Conservation (phyloP, 2,113 vertebrate species). For the Myrmecophaga tridactyla region DNA sequence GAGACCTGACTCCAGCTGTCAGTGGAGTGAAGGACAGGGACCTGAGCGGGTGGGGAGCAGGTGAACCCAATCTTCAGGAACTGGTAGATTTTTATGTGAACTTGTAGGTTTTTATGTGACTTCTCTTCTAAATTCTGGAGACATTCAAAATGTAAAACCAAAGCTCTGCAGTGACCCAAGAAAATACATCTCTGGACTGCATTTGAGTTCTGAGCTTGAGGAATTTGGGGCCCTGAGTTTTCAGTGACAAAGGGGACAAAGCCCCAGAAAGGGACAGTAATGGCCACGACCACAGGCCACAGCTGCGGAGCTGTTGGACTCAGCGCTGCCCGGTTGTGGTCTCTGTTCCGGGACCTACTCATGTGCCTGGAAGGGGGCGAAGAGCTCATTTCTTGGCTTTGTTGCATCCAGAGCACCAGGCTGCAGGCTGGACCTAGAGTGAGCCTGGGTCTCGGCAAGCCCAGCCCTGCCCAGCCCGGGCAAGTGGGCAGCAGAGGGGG, state of each 20-base stretch:
- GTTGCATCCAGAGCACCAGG: too few relatives aligned
- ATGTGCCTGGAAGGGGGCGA: neutral
- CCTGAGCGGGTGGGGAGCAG: neutral
- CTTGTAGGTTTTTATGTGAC: neutral
- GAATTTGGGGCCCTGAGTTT: neutral
- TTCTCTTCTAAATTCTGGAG: neutral
- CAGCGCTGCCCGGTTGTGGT: neutral
- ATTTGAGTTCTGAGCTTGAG: neutral
- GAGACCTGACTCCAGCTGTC: neutral
- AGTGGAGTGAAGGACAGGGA: neutral
- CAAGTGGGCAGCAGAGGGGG: neutral
- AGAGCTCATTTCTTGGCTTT: accelerated
- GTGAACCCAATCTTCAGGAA: neutral
- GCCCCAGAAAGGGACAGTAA: neutral
- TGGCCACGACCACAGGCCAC: neutral
- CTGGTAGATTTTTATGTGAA: neutral
- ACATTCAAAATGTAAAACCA: neutral
- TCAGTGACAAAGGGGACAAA: neutral
- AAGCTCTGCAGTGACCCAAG: neutral
- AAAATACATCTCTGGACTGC: neutral
- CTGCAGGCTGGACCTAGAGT: neutral
- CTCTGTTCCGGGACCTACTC: neutral
- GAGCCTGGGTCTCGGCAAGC: neutral
- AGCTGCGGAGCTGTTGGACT: neutral
- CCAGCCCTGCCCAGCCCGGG: neutral